These are phyloP conservation scores for Serilophus lunatus DNA, from an alignment of 2,113 vertebrate genomes.

Conservation along the genomic window DNA sequence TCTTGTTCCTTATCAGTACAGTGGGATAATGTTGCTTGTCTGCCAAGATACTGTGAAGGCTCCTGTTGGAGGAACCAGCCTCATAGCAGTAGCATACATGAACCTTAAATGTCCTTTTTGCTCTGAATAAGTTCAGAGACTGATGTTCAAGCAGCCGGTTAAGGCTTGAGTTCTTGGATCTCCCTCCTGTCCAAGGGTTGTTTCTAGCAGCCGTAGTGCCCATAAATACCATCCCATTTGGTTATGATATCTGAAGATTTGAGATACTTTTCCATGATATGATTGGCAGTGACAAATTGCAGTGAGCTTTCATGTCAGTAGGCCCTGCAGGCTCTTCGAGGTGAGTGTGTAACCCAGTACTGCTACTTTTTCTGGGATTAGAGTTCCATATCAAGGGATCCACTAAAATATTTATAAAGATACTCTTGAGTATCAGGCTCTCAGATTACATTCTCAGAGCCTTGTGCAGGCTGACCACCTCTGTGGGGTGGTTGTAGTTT, in stretches of 20 bases:
- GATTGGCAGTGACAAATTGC: neutral
- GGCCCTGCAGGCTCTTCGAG: neutral
- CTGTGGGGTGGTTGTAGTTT: neutral
- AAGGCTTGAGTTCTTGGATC: neutral
- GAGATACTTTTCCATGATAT: neutral
- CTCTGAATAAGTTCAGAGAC: neutral
- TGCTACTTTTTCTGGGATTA: neutral
- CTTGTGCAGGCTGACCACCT: neutral
- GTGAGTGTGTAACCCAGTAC: neutral
- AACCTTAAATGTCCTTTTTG: neutral
- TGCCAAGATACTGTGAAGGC: neutral
- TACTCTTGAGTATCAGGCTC: neutral
- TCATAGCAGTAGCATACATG: accelerated
- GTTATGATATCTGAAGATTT: neutral
- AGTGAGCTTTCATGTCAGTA: neutral
- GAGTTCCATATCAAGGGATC: neutral
- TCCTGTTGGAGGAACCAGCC: neutral
- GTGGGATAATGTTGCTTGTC: neutral
- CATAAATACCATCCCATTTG: neutral
- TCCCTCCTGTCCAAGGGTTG: neutral
- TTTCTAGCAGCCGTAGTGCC: neutral
- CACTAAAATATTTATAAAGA: neutral
- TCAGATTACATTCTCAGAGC: neutral
- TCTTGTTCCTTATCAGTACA: neutral
- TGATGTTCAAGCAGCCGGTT: neutral